Conservation (phyloP, 2,797 vertebrate genomes). For the Acanthurus lineatus region DNA sequence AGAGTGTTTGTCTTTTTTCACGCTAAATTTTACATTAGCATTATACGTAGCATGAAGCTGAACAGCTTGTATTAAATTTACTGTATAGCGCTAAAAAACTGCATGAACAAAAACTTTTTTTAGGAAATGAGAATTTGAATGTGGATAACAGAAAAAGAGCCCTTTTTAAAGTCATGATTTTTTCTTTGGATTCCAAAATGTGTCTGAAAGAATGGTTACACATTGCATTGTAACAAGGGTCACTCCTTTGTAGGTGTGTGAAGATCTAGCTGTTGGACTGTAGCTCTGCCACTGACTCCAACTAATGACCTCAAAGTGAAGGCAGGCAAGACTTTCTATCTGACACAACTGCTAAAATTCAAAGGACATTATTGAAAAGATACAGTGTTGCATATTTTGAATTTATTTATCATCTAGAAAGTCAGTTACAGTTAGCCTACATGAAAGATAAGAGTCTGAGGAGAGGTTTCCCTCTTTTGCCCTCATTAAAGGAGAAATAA, state of each 20-base stretch:
- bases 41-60: neutral
- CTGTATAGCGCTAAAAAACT: neutral
- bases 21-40: too few species aligned
- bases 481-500: slow-evolving; percentile 2
- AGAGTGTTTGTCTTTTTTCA: too few species aligned
- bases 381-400: neutral
- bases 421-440: neutral
- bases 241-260: slow-evolving; percentile 18
- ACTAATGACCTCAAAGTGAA: slow-evolving; percentile 11
- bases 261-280: neutral
- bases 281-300: neutral
- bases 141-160: neutral
- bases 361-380: slow-evolving; percentile 13
- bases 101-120: neutral
- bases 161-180: neutral
- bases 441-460: neutral
- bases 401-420: neutral
- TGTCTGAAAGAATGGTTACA: neutral
- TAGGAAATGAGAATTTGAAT: neutral
- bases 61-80: neutral
- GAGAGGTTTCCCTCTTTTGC: neutral
- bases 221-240: neutral
- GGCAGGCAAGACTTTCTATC: neutral
- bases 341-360: slow-evolving; percentile 6
- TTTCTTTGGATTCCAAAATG: neutral